These are phyloP conservation scores for Sinohyriopsis cumingii DNA, from an alignment of 2,888 invertebrate genomes.

Conservation along the genomic window DNA sequence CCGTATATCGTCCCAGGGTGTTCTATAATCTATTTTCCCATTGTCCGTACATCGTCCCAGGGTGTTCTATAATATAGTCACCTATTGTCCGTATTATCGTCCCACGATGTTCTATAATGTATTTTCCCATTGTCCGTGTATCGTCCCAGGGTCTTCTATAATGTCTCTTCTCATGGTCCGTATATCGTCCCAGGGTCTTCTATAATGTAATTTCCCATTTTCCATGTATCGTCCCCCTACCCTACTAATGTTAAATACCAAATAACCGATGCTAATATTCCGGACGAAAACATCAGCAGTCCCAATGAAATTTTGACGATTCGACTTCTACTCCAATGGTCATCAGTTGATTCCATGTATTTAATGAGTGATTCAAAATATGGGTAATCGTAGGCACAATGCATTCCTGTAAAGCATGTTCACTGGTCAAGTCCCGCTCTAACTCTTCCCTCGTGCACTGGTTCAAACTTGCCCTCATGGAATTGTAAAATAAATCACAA, in stretches of 20 bases:
- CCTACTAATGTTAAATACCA: slow-evolving; percentile 45
- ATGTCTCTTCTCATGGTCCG: no score
- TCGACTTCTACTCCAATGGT: slow-evolving; percentile 6
- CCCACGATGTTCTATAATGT: no score
- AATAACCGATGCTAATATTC: slow-evolving; percentile 1
- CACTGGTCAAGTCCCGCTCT: slow-evolving; percentile 59
- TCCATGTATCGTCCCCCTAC: no score
- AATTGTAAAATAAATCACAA: slow-evolving; percentile 46
- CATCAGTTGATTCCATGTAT: slow-evolving; percentile 36
- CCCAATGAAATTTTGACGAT: slow-evolving; percentile 14
- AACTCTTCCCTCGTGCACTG: slow-evolving; percentile 58
- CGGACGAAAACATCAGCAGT: slow-evolving; percentile 7
- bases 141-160: no score
- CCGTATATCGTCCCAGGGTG: no score
- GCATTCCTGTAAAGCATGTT: slow-evolving; percentile 59
- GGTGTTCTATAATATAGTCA: no score
- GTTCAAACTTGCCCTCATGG: slow-evolving; percentile 30
- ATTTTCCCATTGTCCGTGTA: no score
- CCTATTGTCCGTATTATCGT: no score
- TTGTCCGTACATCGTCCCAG: no score
- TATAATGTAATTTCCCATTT: no score
- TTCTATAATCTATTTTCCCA: no score
- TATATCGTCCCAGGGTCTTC: no score
- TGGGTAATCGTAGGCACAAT: slow-evolving; percentile 62
- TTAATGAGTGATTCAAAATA: slow-evolving; percentile 52